Evolutionary conservation across 2,113 vertebrate genomes (phyloP), one percentile per base, ranked within the genome.

Genomic region (Glareola pratincola): DNA sequence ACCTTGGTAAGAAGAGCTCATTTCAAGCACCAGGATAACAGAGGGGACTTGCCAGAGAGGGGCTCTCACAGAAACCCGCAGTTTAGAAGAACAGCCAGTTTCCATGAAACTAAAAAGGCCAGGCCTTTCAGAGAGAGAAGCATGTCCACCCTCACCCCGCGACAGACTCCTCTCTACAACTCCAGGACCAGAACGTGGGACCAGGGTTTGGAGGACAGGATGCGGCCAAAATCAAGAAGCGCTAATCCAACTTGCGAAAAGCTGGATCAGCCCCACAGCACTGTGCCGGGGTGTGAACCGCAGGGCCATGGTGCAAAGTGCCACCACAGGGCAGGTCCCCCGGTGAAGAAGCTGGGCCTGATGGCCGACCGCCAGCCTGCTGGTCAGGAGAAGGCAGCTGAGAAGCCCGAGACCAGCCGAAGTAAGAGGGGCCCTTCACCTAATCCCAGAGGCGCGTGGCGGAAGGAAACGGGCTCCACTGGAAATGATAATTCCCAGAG

Each of bases 31-130:
- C 97, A 97, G 4, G 98, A 98, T n/a, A 98, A 98, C 85, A 98
- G 98, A 98, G 98, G 98, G 69, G 99, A 98, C 81, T 98, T 98
- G 79, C 94, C 98, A 0, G 99, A 99, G 88, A 98, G 98, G n/a
- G 80, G 96, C 62, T 98, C 88, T 71, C 92, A 97, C 75, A 98
- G 98, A 89, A 98, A 98, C 78, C 97, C 98, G 2, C 98, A 99
- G 71, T 99, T 99, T 93, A 97, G 99, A 85, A 98, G 99, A 92
- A 99, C 99, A 2, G 98, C 98, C 54, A 99, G 99, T 92, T 99
- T 99, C 68, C 99, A 99, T 12, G 99, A 99, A 92, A 94, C 98
- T 89, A 99, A 98, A 97, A 98, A 98, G 68, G 94, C 97, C 59
- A 98, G 98, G 85, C 98, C 98, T 8, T 99, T 98, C 98, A 97